Percentiles rank a stretch among this genome's conserved stretches.
These are phyloP conservation scores for Drosophila ustulata DNA, from an alignment of 2,888 invertebrate species.

Conservation along the genomic window DNA sequence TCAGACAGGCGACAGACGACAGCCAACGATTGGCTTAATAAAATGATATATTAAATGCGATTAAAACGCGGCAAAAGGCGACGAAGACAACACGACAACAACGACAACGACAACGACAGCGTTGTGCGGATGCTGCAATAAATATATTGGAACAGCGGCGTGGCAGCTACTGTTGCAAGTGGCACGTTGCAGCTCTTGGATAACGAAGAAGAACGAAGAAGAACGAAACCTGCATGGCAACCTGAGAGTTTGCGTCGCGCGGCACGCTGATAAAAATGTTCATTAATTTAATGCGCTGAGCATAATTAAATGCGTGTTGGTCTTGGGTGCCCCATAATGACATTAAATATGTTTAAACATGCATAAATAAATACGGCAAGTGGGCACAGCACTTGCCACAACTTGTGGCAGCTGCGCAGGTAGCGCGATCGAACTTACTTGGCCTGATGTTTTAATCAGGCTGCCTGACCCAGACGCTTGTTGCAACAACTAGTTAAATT, in stretches of 20 bases:
- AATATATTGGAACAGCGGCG: slow-evolving; percentile 68
- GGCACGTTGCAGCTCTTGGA: slow-evolving; percentile 5
- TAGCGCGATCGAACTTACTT: slow-evolving; percentile 5
- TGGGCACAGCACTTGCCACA: slow-evolving; percentile 9
- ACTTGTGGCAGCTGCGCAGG: slow-evolving; percentile 11
- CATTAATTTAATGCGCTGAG: slow-evolving; percentile 77
- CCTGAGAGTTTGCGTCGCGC: slow-evolving; percentile 13
- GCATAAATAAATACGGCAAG: slow-evolving; percentile 72
- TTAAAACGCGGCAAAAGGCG: slow-evolving; percentile 64
- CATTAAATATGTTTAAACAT: slow-evolving; percentile 81
- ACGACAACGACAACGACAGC: slow-evolving; percentile 30
- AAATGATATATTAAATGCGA: slow-evolving; percentile 80
- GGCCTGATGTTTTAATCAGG: slow-evolving; percentile 77
- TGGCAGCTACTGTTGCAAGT: slow-evolving; percentile 56
- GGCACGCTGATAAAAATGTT: slow-evolving; percentile 67
- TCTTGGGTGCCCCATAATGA: slow-evolving; percentile 73
- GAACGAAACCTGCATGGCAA: slow-evolving; percentile 28
- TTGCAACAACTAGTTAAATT: slow-evolving; percentile 80
- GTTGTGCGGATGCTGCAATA: slow-evolving; percentile 62
- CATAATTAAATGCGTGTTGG: slow-evolving; percentile 79
- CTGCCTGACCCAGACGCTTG: slow-evolving; percentile 67
- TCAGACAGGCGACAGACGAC: slow-evolving; percentile 11
- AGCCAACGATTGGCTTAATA: slow-evolving; percentile 71
- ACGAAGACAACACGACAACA: slow-evolving; percentile 39
- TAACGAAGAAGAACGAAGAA: background rate